Evolutionary conservation across 1,140 invertebrate species (phyloP).

Genomic region (Platyscapa corneri): DNA sequence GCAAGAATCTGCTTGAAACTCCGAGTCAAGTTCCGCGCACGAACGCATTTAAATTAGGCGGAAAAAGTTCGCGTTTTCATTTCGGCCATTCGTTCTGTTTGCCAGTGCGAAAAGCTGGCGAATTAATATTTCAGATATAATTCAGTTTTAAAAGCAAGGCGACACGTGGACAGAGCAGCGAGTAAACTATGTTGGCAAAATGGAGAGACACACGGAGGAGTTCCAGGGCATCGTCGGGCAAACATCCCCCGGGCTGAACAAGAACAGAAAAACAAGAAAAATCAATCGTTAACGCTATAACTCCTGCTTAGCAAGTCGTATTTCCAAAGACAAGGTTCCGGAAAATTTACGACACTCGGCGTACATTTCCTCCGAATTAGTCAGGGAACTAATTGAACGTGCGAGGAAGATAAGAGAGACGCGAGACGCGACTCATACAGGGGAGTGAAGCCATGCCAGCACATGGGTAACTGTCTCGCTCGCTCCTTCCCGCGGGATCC

Average conservation of each 20-base stretch:
- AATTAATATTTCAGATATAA: not conserved
- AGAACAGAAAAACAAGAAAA: too few species aligned
- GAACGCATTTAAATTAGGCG: not conserved
- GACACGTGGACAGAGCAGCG: not conserved
- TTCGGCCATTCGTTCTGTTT: not conserved
- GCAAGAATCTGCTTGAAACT: not conserved
- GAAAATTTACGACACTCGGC: conserved; percentile 12
- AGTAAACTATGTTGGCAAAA: not conserved
- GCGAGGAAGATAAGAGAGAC: conserved; percentile 46
- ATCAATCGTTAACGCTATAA: conserved; percentile 5
- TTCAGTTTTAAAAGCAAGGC: not conserved
- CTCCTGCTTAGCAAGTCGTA: conserved; percentile 21
- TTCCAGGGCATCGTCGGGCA: not conserved
- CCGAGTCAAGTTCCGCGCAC: not conserved
- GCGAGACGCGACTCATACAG: not conserved
- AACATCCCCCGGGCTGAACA: not conserved
- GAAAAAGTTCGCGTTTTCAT: not conserved
- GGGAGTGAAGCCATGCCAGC: not conserved
- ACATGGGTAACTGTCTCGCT: not conserved
- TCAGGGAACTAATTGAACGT: conserved; percentile 62
- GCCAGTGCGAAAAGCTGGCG: not conserved
- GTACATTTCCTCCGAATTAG: conserved; percentile 50
- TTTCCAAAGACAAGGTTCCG: conserved; percentile 16
- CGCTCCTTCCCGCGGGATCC: conserved; percentile 60
- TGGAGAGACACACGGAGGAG: not conserved